Evolutionary conservation across 35 echinoderm and acorn worm species (phyloP).

Genomic region (Eucidaris tribuloides): DNA sequence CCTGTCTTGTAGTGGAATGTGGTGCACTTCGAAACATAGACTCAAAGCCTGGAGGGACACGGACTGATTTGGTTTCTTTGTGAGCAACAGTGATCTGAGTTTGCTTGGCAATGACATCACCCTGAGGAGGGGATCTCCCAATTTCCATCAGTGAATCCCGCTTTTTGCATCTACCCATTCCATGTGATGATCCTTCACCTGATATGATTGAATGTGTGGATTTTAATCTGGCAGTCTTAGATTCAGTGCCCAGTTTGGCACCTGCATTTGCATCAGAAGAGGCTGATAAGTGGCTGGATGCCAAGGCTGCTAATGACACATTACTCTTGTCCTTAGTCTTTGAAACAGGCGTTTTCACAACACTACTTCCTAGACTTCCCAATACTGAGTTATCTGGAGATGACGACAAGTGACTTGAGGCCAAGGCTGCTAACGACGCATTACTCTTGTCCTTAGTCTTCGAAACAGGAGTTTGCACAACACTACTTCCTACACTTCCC

Average conservation of each 20-base stretch:
- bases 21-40: neutral
- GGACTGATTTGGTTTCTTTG: neutral
- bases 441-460: neutral
- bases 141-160: too few relatives aligned
- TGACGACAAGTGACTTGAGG: conserved; percentile 14
- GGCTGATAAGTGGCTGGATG: neutral
- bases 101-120: too few relatives aligned
- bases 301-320: conserved; percentile 3
- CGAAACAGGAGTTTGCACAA: neutral
- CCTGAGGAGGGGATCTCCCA: too few relatives aligned
- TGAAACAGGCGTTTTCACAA: neutral
- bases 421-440: neutral
- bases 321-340: neutral
- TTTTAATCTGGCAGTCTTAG: too few relatives aligned
- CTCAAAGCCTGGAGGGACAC: neutral
- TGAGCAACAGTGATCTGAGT: neutral
- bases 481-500: neutral
- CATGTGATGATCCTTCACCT: too few relatives aligned
- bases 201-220: too few relatives aligned
- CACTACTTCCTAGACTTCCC: neutral
- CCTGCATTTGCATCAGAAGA: too few relatives aligned
- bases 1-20: neutral
- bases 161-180: too few relatives aligned
- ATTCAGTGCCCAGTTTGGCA: too few relatives aligned
- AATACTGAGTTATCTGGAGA: neutral